These are phyloP conservation scores for Mus spicilegus DNA, from an alignment of 2,113 vertebrate species.

Conservation along the genomic window DNA sequence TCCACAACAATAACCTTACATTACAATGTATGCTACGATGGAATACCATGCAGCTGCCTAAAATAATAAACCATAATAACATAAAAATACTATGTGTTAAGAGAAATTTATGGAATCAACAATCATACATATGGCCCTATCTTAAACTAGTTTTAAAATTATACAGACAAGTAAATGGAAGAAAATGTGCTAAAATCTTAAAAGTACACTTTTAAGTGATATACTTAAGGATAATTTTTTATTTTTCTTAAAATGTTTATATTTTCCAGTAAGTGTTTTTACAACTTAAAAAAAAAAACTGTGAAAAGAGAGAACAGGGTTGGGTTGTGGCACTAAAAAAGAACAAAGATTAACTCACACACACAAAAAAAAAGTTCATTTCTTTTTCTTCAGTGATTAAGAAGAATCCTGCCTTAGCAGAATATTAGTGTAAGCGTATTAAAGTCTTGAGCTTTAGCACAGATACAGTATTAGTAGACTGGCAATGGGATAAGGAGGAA, in stretches of 20 bases:
- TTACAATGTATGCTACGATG: neutral
- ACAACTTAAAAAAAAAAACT: neutral
- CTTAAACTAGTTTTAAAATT: constrained; percentile 46
- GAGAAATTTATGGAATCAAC: constrained; percentile 14
- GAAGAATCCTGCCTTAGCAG: neutral
- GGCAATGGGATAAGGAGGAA: neutral
- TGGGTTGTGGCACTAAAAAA: constrained; percentile 5
- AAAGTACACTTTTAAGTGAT: neutral
- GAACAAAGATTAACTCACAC: constrained; percentile 24
- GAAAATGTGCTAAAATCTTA: constrained; percentile 27
- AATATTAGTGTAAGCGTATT: neutral
- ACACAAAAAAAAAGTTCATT: neutral
- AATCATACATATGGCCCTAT: neutral
- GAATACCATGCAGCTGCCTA: neutral
- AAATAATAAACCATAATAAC: constrained; percentile 32
- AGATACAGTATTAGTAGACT: neutral
- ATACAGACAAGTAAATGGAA: constrained; percentile 4
- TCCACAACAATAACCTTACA: constrained; percentile 23
- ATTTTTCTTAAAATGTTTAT: constrained; percentile 17
- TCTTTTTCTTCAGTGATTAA: constrained; percentile 25
- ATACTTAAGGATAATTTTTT: constrained; percentile 2
- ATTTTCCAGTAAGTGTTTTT: constrained; percentile 14
- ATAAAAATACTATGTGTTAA: neutral
- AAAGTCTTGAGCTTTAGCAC: neutral
- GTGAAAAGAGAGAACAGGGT: constrained; percentile 17